Conservation (phyloP, 2,797 vertebrate species). For the Glyptemys insculpta region DNA sequence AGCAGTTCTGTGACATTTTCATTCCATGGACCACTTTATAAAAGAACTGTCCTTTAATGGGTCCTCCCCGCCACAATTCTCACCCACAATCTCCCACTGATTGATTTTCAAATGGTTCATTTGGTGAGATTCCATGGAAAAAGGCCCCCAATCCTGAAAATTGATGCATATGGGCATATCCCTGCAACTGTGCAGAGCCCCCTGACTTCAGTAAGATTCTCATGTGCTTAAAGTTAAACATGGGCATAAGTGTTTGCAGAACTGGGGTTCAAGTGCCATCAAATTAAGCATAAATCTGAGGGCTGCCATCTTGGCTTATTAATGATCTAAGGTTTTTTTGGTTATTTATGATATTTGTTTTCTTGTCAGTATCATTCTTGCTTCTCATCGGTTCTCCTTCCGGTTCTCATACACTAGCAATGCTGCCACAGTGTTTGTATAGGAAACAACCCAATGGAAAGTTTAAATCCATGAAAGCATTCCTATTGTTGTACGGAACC, state of each 20-base stretch:
- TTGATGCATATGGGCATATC: neutral
- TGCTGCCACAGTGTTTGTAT: neutral
- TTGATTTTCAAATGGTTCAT: neutral
- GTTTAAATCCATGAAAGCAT: neutral
- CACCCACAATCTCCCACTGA: neutral
- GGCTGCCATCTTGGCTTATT: neutral
- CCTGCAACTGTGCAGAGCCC: neutral
- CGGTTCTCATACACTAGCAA: neutral
- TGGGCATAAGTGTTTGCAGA: fast-evolving
- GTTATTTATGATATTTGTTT: neutral
- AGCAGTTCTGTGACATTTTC: neutral
- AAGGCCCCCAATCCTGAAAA: neutral
- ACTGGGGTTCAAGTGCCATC: neutral
- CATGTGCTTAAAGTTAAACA: neutral
- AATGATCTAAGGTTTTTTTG: neutral
- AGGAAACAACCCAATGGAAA: neutral
- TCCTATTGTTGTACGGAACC: neutral
- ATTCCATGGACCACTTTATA: conserved; percentile 11
- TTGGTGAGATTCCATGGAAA: neutral
- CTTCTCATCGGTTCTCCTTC: neutral
- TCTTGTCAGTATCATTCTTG: neutral
- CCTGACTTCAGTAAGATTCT: neutral
- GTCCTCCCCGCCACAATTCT: neutral
- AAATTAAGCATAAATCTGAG: neutral
- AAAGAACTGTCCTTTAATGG: neutral